Evolutionary conservation across 2,888 invertebrate species (phyloP).

Genomic region (Ethmia dodecea): DNA sequence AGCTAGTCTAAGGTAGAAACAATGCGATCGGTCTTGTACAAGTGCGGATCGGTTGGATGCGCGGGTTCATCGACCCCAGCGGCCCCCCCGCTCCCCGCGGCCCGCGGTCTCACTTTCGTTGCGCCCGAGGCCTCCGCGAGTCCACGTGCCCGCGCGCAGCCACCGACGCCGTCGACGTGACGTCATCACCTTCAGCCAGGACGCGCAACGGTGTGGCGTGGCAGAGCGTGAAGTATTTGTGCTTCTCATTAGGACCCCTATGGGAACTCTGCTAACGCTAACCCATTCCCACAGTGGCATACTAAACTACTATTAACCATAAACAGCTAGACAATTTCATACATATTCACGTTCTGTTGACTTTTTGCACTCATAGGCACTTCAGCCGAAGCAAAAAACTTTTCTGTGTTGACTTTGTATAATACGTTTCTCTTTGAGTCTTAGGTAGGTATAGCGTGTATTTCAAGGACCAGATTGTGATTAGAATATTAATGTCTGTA

Average conservation of each 20-base stretch:
- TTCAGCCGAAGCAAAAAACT: no score
- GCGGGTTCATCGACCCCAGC: constrained; percentile 48
- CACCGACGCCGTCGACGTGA: constrained; percentile 49
- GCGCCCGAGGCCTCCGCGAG: constrained; percentile 61
- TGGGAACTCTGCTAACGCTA: constrained; percentile 50
- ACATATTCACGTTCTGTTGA: no score
- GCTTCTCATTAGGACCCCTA: constrained; percentile 54
- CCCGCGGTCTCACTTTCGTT: constrained; percentile 70
- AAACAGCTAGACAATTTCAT: not conserved
- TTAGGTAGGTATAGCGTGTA: no score
- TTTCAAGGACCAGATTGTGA: no score
- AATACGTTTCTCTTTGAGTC: no score
- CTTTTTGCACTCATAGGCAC: no score
- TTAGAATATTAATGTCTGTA: no score
- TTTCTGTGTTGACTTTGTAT: no score
- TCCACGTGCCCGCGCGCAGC: constrained; percentile 65
- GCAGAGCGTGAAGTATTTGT: constrained; percentile 54
- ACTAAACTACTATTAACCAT: constrained; percentile 18
- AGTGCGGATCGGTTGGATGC: constrained; percentile 71
- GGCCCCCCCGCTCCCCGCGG: constrained; percentile 31
- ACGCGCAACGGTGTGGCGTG: constrained; percentile 47
- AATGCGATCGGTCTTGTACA: constrained; percentile 64
- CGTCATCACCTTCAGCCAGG: constrained; percentile 52
- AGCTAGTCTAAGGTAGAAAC: constrained; percentile 53
- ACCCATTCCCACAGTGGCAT: constrained; percentile 35